Evolutionary conservation across 2,113 vertebrate species (phyloP), one percentile per base, ranked within the genome.

Genomic region (Eira barbara): DNA sequence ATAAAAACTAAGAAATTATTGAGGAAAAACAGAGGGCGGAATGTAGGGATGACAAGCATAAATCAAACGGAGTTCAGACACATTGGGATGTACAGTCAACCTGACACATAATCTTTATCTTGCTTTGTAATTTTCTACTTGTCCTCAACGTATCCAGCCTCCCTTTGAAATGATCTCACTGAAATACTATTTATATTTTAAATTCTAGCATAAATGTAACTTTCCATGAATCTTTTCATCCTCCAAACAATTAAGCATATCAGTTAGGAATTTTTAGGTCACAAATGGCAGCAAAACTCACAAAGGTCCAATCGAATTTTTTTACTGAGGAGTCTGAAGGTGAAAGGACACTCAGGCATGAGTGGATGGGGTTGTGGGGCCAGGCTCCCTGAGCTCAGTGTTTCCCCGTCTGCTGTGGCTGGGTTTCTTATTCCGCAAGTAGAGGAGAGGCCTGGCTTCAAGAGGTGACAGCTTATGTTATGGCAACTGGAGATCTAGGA

Each of bases 301-400:
- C 27, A 47, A 47, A 31, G 27, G 42, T 42, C 42, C 74, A 42
- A 15, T 89, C 4, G 65, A 6, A 34, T 86, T 10, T 78, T 59
- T 13, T 73, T 31, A 21, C 2, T 59, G 8, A 25, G 25, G 55
- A 80, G 25, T 65, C 3, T 3, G 8, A 7, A 4, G 12, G n/a
- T 45, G 14, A 8, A 52, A 25, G 1, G 14, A 83, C 74, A 74
- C 34, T 25, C 1, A 39, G 11, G 2, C 5, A 34, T 1, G 15
- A 20, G 6, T 25, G 13, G 7, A 12, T 23, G 17, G 36, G 67
- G 14, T 3, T 4, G 4, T 49, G 39, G 14, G 4, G 7, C 31
- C 4, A 1, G 8, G 21, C 14, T 57, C 11, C 13, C 12, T 10
- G 49, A 84, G 1, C 47, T 18, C 15, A 1, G 6, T 1, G 12